phyloP scores from a whole-genome alignment of 2,113 vertebrate genomes.

The Columbina picui region DNA sequence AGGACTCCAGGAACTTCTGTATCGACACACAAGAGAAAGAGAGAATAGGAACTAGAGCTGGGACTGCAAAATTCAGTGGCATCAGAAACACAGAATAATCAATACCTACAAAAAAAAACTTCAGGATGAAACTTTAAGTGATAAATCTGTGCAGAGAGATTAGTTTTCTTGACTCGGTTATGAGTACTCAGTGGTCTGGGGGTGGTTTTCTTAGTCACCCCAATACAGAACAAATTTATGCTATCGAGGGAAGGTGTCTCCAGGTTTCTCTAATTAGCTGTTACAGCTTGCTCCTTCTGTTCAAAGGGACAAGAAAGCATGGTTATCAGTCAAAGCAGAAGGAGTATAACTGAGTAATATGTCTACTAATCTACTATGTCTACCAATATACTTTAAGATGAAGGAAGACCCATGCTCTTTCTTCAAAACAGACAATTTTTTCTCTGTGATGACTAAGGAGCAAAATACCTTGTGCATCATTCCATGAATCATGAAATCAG shows the following conservation, averaged over 20 bases:
- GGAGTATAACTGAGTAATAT: not conserved
- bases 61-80: not conserved
- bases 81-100: not conserved
- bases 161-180: not conserved
- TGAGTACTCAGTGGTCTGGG: accelerated
- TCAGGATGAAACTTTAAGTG: not conserved
- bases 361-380: not conserved
- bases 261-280: not conserved
- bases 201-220: not conserved
- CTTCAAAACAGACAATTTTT: not conserved
- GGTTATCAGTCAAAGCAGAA: not conserved
- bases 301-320: not conserved
- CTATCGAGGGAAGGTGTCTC: not conserved
- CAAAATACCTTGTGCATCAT: not conserved
- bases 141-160: not conserved
- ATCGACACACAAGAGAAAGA: not conserved
- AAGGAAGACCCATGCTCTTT: not conserved
- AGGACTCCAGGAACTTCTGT: not conserved
- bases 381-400: not conserved
- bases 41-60: not conserved
- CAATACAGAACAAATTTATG: not conserved
- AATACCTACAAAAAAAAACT: no score
- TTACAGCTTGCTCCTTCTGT: not conserved
- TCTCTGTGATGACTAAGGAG: not conserved
- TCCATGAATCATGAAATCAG: not conserved